Evolutionary conservation across 2,888 invertebrate genomes (phyloP).

Genomic region (Drosophila melanosoma): DNA sequence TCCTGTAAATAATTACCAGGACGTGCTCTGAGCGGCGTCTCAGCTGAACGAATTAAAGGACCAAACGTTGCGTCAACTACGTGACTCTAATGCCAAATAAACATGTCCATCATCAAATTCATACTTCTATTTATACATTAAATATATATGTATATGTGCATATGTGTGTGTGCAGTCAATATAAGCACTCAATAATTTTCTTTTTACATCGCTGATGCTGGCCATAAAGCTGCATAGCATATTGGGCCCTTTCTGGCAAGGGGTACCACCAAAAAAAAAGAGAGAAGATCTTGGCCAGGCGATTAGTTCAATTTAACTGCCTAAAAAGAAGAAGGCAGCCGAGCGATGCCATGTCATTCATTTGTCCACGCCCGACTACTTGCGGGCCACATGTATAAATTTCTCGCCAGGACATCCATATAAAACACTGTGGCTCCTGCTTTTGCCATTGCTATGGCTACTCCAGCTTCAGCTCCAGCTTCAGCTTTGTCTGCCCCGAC

Average conservation of each 20-base stretch:
- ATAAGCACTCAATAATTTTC: conserved; percentile 73
- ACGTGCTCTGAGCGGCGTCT: conserved; percentile 63
- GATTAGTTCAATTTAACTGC: conserved; percentile 78
- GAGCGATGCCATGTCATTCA: conserved; percentile 72
- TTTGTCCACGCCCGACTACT: conserved; percentile 80
- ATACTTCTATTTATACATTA: conserved; percentile 14
- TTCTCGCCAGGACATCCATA: conserved; percentile 65
- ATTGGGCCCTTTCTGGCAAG: conserved; percentile 25
- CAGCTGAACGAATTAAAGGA: conserved; percentile 77
- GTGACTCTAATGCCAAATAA: conserved; percentile 74
- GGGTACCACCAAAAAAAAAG: background rate
- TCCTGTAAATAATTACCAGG: conserved; percentile 78
- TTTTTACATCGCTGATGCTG: conserved; percentile 64
- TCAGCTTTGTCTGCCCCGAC: conserved; percentile 31
- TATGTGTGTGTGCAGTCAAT: conserved; percentile 57
- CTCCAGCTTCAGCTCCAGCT: conserved; percentile 12
- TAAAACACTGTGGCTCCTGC: conserved; percentile 44
- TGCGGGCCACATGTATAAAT: conserved; percentile 75
- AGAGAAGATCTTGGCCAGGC: conserved; percentile 60
- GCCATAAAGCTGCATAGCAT: conserved; percentile 78
- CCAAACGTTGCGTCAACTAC: conserved; percentile 80
- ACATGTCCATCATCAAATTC: conserved; percentile 27
- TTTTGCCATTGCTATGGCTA: background rate
- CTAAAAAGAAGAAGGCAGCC: conserved; percentile 53
- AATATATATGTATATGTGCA: background rate